Evolutionary conservation across 2,113 vertebrate genomes (phyloP), one percentile per base, ranked within the genome.

Genomic region (Serranochromis macrocephalus): DNA sequence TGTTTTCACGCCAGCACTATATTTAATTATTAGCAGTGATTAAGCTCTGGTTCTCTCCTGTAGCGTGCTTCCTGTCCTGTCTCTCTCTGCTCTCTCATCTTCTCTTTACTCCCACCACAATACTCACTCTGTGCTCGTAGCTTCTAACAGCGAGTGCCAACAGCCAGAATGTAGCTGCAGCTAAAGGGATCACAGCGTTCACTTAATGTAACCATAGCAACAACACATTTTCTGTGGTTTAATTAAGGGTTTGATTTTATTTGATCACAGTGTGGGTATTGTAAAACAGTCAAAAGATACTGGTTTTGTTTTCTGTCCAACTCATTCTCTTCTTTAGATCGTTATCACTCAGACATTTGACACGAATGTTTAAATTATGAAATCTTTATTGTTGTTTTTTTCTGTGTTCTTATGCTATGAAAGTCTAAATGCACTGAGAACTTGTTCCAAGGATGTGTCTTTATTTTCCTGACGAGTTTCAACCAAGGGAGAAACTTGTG

Each of bases 81-180:
- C 36, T 68, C 55, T 57, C 19, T 66, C 61, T 66, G 61, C 31
- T 36, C 61, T 66, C 61, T 21, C 36, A 2, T 40, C 63, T 4
- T 66, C 58, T 36, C 31, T 1, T 38, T 13, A 38, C n/a, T 68
- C 4, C 12, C 36, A 40, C 33, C 73, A 51, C 47, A 6, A 17
- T 4, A 17, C 49, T 58, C 29, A 26, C 80, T 84, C 29, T 68
- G 38, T 55, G 58, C 79, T 66, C 19, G 57, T 45, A 33, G 83
- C 85, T 2, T 38, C 12, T 2, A 4, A 80, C 61, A 26, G 6
- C 4, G 3, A 66, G 79, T 81, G 80, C 85, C 78, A 91, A 88
- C 85, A 86, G 78, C 84, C 85, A 82, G 80, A 58, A 87, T 88
- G 85, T 87, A 91, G 83, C 85, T 51, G 4, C 71, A 21, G 75